phyloP scores from a whole-genome alignment of 2,888 invertebrate species.

The Cosmia pyralina region DNA sequence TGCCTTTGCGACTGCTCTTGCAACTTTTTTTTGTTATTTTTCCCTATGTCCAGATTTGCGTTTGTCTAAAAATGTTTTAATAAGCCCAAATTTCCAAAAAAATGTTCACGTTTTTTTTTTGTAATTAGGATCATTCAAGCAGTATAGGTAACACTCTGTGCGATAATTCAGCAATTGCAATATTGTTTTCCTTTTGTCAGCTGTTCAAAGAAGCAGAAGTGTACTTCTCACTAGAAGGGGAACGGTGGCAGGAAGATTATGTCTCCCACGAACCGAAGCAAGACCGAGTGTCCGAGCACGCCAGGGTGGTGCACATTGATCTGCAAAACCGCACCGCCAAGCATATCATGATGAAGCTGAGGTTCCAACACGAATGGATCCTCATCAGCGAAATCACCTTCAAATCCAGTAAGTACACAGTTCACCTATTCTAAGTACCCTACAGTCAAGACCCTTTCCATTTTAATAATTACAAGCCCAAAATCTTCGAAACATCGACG shows the following conservation, averaged over 20 bases:
- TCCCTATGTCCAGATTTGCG: conserved; percentile 9
- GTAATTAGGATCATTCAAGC: conserved; percentile 1
- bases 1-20: conserved; percentile 42
- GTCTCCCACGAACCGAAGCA: conserved; percentile 91
- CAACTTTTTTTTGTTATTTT: conserved; percentile 1
- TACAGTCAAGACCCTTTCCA: conserved; percentile 12
- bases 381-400: conserved; percentile 97
- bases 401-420: conserved; percentile 92
- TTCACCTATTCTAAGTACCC: neutral
- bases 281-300: conserved; percentile 89
- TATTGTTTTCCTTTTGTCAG: conserved; percentile 79
- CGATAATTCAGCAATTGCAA: conserved; percentile 4
- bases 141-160: neutral
- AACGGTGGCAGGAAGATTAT: conserved; percentile 92
- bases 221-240: conserved; percentile 95
- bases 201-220: conserved; percentile 94
- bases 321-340: conserved; percentile 94
- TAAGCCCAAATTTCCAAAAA: neutral
- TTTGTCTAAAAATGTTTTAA: conserved; percentile 3
- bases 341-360: conserved; percentile 93
- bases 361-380: conserved; percentile 96
- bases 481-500: conserved; percentile 23
- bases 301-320: conserved; percentile 92
- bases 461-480: conserved; percentile 24
- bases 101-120: neutral